Conservation (phyloP, 2,888 invertebrate species). For the Chloroclysta siterata region DNA sequence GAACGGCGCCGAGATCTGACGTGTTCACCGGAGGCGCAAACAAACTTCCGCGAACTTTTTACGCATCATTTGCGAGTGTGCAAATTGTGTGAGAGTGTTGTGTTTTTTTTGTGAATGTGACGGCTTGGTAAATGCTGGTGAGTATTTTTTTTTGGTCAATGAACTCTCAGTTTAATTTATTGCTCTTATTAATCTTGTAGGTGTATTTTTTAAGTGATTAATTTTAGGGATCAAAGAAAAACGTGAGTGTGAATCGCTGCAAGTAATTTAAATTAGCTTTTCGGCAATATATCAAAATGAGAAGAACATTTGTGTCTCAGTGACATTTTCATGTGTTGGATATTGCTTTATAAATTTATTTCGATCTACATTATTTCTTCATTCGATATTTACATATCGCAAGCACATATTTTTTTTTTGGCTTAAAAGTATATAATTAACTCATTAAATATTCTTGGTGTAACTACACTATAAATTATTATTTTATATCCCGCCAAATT, state of each 20-base stretch:
- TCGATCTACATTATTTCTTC: neutral
- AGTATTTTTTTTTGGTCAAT: constrained; percentile 32
- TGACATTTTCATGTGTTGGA: constrained; percentile 13
- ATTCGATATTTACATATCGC: neutral
- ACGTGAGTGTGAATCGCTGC: constrained; percentile 8
- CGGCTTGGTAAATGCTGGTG: constrained; percentile 37
- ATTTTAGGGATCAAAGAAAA: constrained; percentile 27
- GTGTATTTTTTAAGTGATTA: constrained; percentile 16
- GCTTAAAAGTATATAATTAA: too few relatives aligned
- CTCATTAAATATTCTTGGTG: too few relatives aligned
- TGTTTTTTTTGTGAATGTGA: constrained; percentile 38
- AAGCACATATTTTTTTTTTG: too few relatives aligned
- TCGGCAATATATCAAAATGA: constrained; percentile 17
- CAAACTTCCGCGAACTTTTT: constrained; percentile 40
- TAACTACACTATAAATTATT: too few relatives aligned
- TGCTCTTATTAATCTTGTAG: constrained; percentile 1
- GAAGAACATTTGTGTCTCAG: constrained; percentile 7
- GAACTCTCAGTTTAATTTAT: constrained; percentile 28
- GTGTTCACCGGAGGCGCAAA: constrained; percentile 6
- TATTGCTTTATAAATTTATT: neutral
- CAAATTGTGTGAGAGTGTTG: constrained; percentile 39
- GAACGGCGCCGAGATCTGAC: constrained; percentile 28
- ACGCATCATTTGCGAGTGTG: constrained; percentile 39
- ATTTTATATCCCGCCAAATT: too few relatives aligned
- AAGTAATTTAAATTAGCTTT: constrained; percentile 14